Base-by-base conservation (phyloP, 2,113 vertebrate species). In the Salvelinus fontinalis region DNA sequence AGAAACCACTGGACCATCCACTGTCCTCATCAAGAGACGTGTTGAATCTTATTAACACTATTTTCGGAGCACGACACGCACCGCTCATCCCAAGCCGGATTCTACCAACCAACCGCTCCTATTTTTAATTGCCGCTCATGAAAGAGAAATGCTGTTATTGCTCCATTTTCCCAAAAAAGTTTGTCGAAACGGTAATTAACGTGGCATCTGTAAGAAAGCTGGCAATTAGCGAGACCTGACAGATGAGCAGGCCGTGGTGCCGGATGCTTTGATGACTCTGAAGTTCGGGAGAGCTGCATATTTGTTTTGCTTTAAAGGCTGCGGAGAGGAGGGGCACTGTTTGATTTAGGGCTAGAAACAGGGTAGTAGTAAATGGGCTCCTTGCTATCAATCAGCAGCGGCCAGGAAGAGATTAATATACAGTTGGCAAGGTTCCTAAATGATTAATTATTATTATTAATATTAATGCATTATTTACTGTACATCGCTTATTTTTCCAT, bases 151-250 rank as follows among this genome's bases (percentile, higher is more conserved):
- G 69, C 81, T 79, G 80, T 67, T 89, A 83, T 86, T 77, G 78
- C 76, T 85, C 68, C 20, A 74, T 74, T 84, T 87, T 81, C 66
- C 66, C 60, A 31, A 64, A 29, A 73, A 62, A 44, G 39, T 44
- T 51, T 62, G 75, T 18, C 81, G 13, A 44, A 44, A 90, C 79
- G 86, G 79, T 89, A 87, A 87, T 89, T 89, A 91, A 89, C 77
- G 74, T 82, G 0, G 65, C 49, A 71, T 87, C 16, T 78, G 79
- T 81, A 79, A 87, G 81, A 89, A 86, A 78, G n/a, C 48, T 51
- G 73, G 85, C 78, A 91, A 89, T 92, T 89, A 90, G 85, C 48
- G 44, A 31, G 54, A 71, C 79, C 81, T 88, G 85, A 87, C 82
- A 83, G 75, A 74, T 70, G 60, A 87, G 80, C 49, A 51, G 59